phyloP scores from a whole-genome alignment of 2,888 invertebrate genomes.

The Isoperla grammatica region DNA sequence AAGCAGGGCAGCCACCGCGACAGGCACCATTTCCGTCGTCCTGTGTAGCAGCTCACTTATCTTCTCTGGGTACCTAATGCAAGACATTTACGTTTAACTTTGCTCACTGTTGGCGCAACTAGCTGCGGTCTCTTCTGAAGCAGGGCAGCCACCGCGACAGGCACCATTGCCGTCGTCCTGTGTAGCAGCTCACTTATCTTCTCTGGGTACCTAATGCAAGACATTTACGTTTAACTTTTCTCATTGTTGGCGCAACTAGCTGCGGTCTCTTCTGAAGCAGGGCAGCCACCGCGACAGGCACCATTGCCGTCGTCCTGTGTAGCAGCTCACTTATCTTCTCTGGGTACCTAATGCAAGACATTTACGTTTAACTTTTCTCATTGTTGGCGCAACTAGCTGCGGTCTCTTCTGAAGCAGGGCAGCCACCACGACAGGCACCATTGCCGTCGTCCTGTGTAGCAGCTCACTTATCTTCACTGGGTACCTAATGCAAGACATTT shows the following conservation, averaged over 20 bases:
- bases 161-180: constrained; percentile 68
- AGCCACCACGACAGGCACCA: constrained; percentile 76
- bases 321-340: constrained; percentile 58
- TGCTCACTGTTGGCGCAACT: no score
- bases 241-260: no score
- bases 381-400: constrained; percentile 65
- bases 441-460: constrained; percentile 68
- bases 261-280: constrained; percentile 69
- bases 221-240: no score
- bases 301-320: constrained; percentile 68
- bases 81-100: no score
- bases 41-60: constrained; percentile 63
- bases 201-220: constrained; percentile 70
- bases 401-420: constrained; percentile 70
- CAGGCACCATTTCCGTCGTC: constrained; percentile 70
- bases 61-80: constrained; percentile 70
- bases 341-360: no score
- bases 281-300: constrained; percentile 77
- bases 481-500: no score
- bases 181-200: constrained; percentile 65
- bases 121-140: constrained; percentile 68
- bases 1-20: constrained; percentile 73
- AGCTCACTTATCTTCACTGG: constrained; percentile 62
- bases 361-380: no score
- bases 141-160: constrained; percentile 73